Evolutionary conservation across 2,888 invertebrate genomes (phyloP), one percentile per base, ranked within the genome.

Genomic region (Ectobius pallidus): DNA sequence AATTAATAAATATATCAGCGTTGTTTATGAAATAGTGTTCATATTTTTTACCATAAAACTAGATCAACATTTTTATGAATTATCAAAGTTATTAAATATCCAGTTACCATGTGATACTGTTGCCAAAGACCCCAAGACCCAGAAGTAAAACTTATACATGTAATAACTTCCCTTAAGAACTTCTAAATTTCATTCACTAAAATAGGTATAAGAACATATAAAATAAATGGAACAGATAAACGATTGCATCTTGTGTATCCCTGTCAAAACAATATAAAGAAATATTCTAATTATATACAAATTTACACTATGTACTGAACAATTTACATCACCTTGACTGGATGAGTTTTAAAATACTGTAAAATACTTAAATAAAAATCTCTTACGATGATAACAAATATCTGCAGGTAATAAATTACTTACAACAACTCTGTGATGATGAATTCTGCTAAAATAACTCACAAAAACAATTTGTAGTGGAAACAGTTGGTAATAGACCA

Each of bases 341-440:
- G 22, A 27, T 34, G 14, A 39, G 16, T 34, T 70, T 58, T 27
- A 61, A 58, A 70, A 70, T 70, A 70, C 70, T 70, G 70, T 70
- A 58, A 70, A 70, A 58, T 44, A 58, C 61, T 70, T 70, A 70
- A 70, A 70, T 27, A 44, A 58, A 61, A 58, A 69, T 55, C 69
- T 70, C 22, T 65, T 14, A 42, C 27, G 25, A 42, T 65, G 44
- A 34, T 16, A 63, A 65, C 46, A 65, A 44, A n/a, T 34, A 63
- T 22, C 32, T 58, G 58, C 22, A 3, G 27, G 30, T 58, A 58
- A 58, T 58, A 58, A 58, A 58, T 58, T 52, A 52, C 25, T 52
- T 25, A 58, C 30, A 2, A 30, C 30, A 58, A 16, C 58, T 44
- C 44, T 65, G 65, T 65, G 65, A 65, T 65, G 65, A 58, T 30